Evolutionary conservation across 2,113 vertebrate genomes (phyloP), one percentile per base, ranked within the genome.

Genomic region (Fulica atra): DNA sequence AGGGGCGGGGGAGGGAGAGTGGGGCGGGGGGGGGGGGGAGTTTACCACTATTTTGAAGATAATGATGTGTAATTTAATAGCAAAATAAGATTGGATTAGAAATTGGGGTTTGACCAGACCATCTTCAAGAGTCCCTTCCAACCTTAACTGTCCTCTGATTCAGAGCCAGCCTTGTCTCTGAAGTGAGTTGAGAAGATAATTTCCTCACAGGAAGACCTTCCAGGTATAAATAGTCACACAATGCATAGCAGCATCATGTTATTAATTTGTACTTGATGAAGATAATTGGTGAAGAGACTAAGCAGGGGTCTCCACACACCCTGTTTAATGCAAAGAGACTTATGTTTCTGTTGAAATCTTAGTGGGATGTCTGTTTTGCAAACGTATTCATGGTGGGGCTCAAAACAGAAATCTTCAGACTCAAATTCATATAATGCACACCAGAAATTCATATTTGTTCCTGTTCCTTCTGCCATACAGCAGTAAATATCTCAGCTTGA

Each of bases 401-500:
- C 74, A 83, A 82, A 93, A 48, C 24, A 93, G 79, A 93, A 80
- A 88, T 56, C 71, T 66, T 71, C 40, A 77, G n/a, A 61, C 46
- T 93, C 46, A 83, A 95, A 85, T 81, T 59, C 29, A 50, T 60
- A 73, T 86, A 92, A 94, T 46, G 33, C 54, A 90, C 54, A 86
- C 31, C 85, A 97, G 88, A 94, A 89, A 74, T 60, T 89, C 54
- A n/a, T 38, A 53, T 81, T 92, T 60, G 5, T 57, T 81, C 31
- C 60, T 36, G 4, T 54, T 88, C 36, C 18, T 94, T 94, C 68
- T 89, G 60, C 38, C 59, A 78, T 29, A 51, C 29, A 59, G 31
- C 50, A 88, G 64, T 70, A 84, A 92, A 88, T 7, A 63, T 70
- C 56, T 79, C 71, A 77, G 56, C 42, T 73, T 91, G 40, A 88